These are phyloP conservation scores for Chitala chitala DNA, from an alignment of 2,113 vertebrate genomes.

Conservation along the genomic window DNA sequence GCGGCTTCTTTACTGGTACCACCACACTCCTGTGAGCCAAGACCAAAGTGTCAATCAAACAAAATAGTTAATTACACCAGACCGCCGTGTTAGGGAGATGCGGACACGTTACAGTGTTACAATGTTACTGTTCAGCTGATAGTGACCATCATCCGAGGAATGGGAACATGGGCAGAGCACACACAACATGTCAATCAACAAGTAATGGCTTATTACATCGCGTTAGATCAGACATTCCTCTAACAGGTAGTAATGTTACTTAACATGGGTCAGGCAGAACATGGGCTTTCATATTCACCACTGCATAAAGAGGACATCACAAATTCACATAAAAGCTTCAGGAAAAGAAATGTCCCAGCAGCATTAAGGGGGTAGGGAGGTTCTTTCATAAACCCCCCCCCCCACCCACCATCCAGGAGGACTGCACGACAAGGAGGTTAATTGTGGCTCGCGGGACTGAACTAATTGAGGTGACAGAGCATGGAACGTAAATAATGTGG, in stretches of 20 bases:
- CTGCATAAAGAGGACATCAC: too few species aligned
- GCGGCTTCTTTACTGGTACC: constrained; percentile 93
- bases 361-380: neutral
- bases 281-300: neutral
- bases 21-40: constrained; percentile 78
- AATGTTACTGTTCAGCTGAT: neutral
- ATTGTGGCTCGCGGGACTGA: neutral
- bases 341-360: neutral
- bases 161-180: neutral
- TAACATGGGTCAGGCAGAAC: neutral
- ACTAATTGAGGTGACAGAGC: neutral
- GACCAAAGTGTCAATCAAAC: neutral
- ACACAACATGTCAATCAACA: neutral
- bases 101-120: neutral
- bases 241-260: too few species aligned
- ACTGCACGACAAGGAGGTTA: neutral
- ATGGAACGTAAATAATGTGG: neutral
- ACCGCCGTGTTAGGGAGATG: too few species aligned
- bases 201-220: neutral
- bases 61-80: too few species aligned
- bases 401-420: neutral
- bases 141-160: neutral
- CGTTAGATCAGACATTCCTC: neutral
- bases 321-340: neutral
- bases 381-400: neutral